Base-by-base conservation (phyloP, 1,140 invertebrate species). In the Leptinotarsa texana region DNA sequence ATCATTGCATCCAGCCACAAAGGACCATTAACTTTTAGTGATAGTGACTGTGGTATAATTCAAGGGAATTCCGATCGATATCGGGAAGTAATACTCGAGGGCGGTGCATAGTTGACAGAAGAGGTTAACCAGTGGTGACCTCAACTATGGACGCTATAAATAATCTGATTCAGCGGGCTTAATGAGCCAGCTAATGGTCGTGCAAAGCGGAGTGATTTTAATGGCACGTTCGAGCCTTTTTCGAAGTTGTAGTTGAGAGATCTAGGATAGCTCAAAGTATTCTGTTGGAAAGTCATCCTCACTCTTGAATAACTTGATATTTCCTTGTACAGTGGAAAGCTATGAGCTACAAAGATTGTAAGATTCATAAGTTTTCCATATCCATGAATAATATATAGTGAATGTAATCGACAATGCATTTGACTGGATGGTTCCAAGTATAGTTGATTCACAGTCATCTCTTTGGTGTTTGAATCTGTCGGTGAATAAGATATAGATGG, bases 1-100 rank as follows among this genome's bases (percentile, higher is more conserved):
- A 77, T 74, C 74, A 74, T 66, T 77, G 75, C 66, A 74, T 72
- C 72, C 68, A 51, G 74, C 76, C 76, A 77, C 76, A 77, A 77
- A 77, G 76, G 76, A 65, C 76, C 70, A 77, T 77, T 77, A 77
- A 77, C 76, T 75, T 77, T 77, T 75, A 75, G 76, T 61, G 74
- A 77, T 77, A 77, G 73, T 73, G 63, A 24, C 62, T 70, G 76
- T 62, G 66, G 76, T 62, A 74, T 77, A 77, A 77, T 77, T 74
- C 71, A 74, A 71, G 69, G 65, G 69, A 72, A 77, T 77, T 74
- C 72, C 73, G 73, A 77, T 77, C 76, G 70, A 77, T 77, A 77
- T 74, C 75, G 75, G 61, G 73, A 69, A 68, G 69, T 72, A 74
- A 76, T 76, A 48, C 74, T 71, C 51, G 69, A 61, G 67, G 62